Evolutionary conservation across 2,797 vertebrate genomes (phyloP).

Genomic region (Lycodopsis pacificus): DNA sequence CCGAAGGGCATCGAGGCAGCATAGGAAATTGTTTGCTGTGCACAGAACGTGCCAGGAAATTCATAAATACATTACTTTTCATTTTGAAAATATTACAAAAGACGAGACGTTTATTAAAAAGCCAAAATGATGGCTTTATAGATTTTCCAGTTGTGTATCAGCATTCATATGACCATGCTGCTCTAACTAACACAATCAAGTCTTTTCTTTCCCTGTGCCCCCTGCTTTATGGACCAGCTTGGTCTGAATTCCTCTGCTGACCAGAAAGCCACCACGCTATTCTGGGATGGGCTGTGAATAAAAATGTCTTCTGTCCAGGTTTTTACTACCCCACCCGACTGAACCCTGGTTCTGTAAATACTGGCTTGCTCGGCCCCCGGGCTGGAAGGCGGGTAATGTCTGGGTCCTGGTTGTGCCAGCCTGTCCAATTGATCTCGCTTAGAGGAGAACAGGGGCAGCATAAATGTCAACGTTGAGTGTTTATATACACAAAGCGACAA

Average conservation of each 20-base stretch:
- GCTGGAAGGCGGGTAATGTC: conserved; percentile 47
- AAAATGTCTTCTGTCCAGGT: conserved; percentile 70
- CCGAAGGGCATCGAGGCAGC: conserved; percentile 80
- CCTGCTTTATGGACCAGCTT: conserved; percentile 69
- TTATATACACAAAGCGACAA: conserved; percentile 3
- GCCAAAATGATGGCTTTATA: conserved; percentile 85
- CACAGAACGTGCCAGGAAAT: conserved; percentile 86
- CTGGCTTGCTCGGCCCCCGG: conserved; percentile 44
- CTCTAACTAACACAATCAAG: conserved; percentile 76
- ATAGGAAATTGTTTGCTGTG: conserved; percentile 89
- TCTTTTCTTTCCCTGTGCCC: conserved; percentile 70
- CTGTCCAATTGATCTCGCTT: conserved; percentile 26
- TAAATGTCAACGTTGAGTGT: conserved; percentile 30
- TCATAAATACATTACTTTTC: conserved; percentile 88
- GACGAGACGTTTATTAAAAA: conserved; percentile 86
- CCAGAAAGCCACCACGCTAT: conserved; percentile 78
- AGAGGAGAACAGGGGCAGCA: conserved; percentile 6
- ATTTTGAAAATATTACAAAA: conserved; percentile 87
- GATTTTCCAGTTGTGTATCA: conserved; percentile 80
- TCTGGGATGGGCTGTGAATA: conserved; percentile 74
- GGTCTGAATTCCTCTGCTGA: conserved; percentile 76
- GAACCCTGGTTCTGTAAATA: conserved; percentile 59
- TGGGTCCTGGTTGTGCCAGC: conserved; percentile 45
- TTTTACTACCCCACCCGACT: conserved; percentile 59
- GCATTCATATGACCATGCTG: conserved; percentile 70